Evolutionary conservation across 2,113 vertebrate species (phyloP), one percentile per base, ranked within the genome.

Genomic region (Prunella fulvescens): DNA sequence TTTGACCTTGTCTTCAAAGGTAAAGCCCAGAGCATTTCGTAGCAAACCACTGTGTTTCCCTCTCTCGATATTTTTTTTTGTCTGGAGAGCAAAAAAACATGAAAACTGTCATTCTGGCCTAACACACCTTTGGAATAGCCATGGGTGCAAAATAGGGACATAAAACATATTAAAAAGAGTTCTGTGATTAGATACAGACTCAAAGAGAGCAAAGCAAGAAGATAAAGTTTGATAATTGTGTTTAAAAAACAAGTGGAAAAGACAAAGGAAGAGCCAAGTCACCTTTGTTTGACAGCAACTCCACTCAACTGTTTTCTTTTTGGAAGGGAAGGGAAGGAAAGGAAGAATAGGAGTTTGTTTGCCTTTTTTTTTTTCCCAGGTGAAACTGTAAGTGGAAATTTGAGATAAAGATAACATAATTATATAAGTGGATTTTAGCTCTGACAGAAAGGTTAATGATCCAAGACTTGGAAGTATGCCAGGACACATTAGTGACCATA

Each of bases 341-440:
- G 51, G 65, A 82, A 95, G n/a, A 80, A 74, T 19, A 64, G 23
- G 48, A 66, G 33, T 51, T 89, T 73, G 28, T 50, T 50, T 13
- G 4, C 0, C 0, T 35, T 12, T 74, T 54, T 48, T 65, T 69
- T 72, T 53, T 67, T 5, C 19, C 80, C 24, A 44, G 78, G 62
- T 86, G 73, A 95, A 97, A 88, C 66, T 56, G 45, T 54, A 88
- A 93, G 86, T 92, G 40, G 91, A 95, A 95, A 95, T 92, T 82
- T 94, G 82, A 96, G 95, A 90, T 71, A 81, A 96, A 96, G 89
- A 91, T 81, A 92, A 91, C 71, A 54, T 91, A 92, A 95, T 94
- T 92, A 85, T 88, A 7, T 94, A 92, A 95, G 85, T 90, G 42
- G 86, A 83, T 91, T 95, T 88, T 76, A 87, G 85, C 71, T 96